Base-by-base conservation (phyloP, 37 sponge, comb jelly and placozoan species). In the Theonella swinhoei region DNA sequence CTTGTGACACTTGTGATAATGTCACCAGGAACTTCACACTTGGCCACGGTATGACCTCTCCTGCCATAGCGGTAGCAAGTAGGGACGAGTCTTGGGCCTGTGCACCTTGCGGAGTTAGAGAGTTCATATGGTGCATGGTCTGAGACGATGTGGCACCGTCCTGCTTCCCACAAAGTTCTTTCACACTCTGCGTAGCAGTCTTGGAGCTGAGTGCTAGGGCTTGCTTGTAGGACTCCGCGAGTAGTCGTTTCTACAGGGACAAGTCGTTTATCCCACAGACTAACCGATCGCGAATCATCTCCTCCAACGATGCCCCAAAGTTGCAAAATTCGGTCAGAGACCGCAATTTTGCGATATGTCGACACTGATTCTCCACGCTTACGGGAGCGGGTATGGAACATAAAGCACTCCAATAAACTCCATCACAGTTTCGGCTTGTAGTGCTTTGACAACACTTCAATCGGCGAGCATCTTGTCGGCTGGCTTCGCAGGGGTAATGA, bases 1-100 rank as follows among this genome's bases (percentile, higher is more conserved):
- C 77, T 81, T 81, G n/a, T 76, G 62, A 76, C 88, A 88, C 4
- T 62, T 67, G 41, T 70, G 77, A 62, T 76, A 87, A n/a, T 32
- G 36, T 32, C 62, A 64, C 81, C 43, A 81, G 76, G 78, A 81
- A 81, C 22, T 39, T 14, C 22, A 72, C 77, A 87, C 34, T 80
- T 42, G 24, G 33, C 30, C 11, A 62, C 78, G 26, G 26, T 31
- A 34, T 81, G 75, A 58, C 71, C 70, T 77, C 42, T 19, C 28
- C 74, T 80, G n/a, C 76, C 75, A 74, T 74, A 80, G 11, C 69
- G 32, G 58, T 39, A 66, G 32, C 77, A 84, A 8, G 60, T 28
- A 28, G 41, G 62, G 14, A 47, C 62, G 38, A n/a, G 62, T 30
- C 34, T 5, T 58, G n/a, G 62, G 35, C 32, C 33, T 42, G 36